Evolutionary conservation across 2,888 invertebrate genomes (phyloP), one percentile per base, ranked within the genome.

Genomic region (Eucriotettix oculatus): DNA sequence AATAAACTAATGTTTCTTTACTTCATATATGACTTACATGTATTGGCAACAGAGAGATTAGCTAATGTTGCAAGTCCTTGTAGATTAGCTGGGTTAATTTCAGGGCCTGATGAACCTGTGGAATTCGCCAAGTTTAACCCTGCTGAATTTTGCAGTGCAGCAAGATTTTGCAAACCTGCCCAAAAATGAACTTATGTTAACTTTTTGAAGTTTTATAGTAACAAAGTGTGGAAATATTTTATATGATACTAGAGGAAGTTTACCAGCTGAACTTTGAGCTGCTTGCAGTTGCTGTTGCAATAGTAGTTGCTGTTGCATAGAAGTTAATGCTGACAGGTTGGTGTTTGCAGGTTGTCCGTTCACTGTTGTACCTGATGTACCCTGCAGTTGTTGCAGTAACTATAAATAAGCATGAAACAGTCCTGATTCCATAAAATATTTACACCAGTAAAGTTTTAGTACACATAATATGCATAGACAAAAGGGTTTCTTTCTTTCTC

Each of bases 21-120:
- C n/a, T 48, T 14, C n/a, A 12, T 48, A 2, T 52, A 53, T 16
- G 52, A 67, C 67, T 66, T 64, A 72, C 74, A 72, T 66, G 73
- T 70, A 65, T 70, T 74, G 61, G 71, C 73, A 52, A 68, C 69
- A 57, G 77, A 74, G 59, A 78, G 69, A 65, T 75, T 76, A 14
- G 78, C 78, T 64, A 86, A 78, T 44, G 86, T 83, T 58, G 87
- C 86, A 61, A 87, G 78, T 62, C 78, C 76, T 74, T 73, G 81
- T 57, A 81, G 73, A 68, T 74, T 80, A 41, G 79, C 74, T 14
- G 78, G 74, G 65, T 73, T 78, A 64, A 80, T 75, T 61, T 79
- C 78, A 16, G 75, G 72, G 54, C 74, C 59, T 16, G 60, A 42
- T 55, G 44, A 60, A 52, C 59, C 62, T 16, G 66, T 65, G 42